Percentiles rank a stretch among this genome's conserved stretches.
These are phyloP conservation scores for Sparidentex hasta DNA, from an alignment of 2,797 vertebrate genomes.

Conservation along the genomic window DNA sequence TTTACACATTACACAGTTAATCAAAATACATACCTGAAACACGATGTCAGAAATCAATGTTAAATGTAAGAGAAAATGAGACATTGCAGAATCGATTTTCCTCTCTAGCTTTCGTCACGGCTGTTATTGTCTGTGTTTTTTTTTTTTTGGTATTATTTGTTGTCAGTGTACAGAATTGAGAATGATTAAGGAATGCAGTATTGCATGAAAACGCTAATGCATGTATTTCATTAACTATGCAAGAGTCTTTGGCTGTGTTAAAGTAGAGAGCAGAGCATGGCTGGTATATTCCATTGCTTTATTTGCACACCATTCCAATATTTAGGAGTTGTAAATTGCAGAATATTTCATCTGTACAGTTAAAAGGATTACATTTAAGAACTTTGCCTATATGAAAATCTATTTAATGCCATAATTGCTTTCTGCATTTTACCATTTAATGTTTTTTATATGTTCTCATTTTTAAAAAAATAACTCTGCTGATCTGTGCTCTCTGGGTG, in stretches of 20 bases:
- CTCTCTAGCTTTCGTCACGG: constrained; percentile 15
- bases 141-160: constrained; percentile 2
- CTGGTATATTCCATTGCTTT: constrained; percentile 77
- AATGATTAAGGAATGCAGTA: constrained; percentile 70
- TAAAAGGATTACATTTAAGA: constrained; percentile 44
- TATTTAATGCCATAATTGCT: constrained; percentile 54
- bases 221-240: constrained; percentile 92
- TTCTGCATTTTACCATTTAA: constrained; percentile 41
- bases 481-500: constrained; percentile 71
- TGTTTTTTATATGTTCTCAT: constrained; percentile 37
- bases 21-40: constrained; percentile 18
- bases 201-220: constrained; percentile 89
- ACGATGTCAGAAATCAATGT: constrained; percentile 16
- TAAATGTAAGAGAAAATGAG: constrained; percentile 6
- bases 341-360: constrained; percentile 57
- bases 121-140: constrained; percentile 10
- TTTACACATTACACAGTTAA: too few relatives aligned
- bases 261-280: constrained; percentile 71
- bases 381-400: constrained; percentile 52
- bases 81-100: constrained; percentile 10
- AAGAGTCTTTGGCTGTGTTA: constrained; percentile 81
- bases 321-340: constrained; percentile 57
- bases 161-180: constrained; percentile 63
- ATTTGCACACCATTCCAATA: constrained; percentile 84
- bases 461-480: constrained; percentile 51